These are phyloP conservation scores for Cancer borealis DNA, from an alignment of 2,888 invertebrate species.

Conservation along the genomic window DNA sequence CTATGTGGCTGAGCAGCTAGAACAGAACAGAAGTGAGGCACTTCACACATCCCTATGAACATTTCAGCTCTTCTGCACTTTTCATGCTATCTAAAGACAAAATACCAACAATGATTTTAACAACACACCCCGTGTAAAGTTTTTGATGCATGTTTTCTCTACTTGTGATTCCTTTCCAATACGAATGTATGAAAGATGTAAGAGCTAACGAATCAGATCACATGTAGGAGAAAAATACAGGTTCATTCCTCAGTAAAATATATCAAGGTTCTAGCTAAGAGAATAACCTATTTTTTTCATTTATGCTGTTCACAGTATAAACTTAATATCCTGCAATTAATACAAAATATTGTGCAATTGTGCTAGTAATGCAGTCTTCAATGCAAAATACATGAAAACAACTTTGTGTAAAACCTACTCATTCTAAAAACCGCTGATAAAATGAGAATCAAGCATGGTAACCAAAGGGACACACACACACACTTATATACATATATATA, in stretches of 20 bases:
- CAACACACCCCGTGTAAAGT: background rate
- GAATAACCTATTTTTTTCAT: background rate
- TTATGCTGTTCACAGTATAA: background rate
- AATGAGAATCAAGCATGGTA: background rate
- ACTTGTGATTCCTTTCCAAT: background rate
- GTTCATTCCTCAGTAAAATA: background rate
- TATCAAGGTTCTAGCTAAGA: background rate
- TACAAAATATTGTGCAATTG: background rate
- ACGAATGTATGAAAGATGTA: background rate
- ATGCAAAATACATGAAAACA: background rate
- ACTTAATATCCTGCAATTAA: background rate
- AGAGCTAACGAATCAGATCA: background rate
- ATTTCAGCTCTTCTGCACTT: background rate
- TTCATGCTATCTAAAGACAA: background rate
- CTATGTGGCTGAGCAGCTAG: background rate
- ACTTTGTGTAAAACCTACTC: background rate
- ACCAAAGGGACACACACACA: background rate
- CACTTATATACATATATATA: background rate
- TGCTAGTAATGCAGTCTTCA: background rate
- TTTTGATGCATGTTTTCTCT: background rate
- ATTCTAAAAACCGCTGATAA: background rate
- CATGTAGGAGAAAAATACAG: background rate
- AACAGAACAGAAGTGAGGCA: background rate
- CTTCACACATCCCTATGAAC: background rate
- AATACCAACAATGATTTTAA: background rate